Base-by-base conservation (phyloP, 2,113 vertebrate species). In the Pygoscelis antarcticus region DNA sequence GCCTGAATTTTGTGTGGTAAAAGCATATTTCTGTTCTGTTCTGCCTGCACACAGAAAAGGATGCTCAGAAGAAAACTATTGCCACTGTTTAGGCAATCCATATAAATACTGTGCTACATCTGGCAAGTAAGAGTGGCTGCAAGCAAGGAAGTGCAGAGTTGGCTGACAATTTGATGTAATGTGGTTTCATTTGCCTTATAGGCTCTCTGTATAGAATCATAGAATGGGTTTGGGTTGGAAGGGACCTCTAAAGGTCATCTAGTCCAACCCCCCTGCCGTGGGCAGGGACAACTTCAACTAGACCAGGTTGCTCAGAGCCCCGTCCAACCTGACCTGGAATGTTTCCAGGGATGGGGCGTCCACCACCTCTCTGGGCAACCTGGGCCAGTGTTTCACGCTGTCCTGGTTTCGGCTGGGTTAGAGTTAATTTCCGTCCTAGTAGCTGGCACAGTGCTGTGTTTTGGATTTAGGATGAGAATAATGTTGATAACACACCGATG, bases 311-410 rank as follows among this genome's bases (percentile, higher is more conserved):
- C 60, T 78, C 60, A 69, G 19, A 72, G 36, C 22, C 5, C 30
- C 0, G 0, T 79, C 34, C 26, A 64, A 13, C 42, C 19, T 61
- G 58, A 11, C 58, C 58, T 61, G 11, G 22, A 36, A 36, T 16
- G n/a, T 36, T 36, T 5, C n/a, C 23, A 61, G 58, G n/a, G n/a
- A 61, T 36, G n/a, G 22, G n/a, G n/a, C 58, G 16, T 61, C 58
- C 7, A 36, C 58, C 3, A 25, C 58, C 10, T 61, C 58, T 61
- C n/a, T 11, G n/a, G 58, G 58, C 58, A 36, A 61, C 14, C n/a
- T 16, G 22, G 16, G 4, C 34, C 58, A 36, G 34, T 36, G 22
- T 36, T 36, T 36, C n/a, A 60, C 58, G 13, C 6, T 42, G 42
- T 42, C 42, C 42, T 42, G 42, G 42, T 42, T 42, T 42, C 2